Conservation (phyloP, 2,888 invertebrate species). For the Ophion ellenae region DNA sequence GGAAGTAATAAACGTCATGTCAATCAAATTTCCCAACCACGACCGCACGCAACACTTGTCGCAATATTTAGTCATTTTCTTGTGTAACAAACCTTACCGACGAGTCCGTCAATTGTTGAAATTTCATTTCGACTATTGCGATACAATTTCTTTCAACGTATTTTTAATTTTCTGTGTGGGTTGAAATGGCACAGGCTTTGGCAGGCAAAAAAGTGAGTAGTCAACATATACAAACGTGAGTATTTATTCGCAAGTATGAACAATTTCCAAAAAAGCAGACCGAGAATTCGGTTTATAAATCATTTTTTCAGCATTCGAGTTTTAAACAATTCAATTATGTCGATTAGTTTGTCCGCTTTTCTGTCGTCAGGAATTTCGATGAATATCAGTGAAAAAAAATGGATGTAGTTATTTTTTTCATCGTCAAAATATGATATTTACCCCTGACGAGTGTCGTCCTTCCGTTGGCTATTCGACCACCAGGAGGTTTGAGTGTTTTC, state of each 20-base stretch:
- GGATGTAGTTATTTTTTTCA: neutral
- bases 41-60: too few relatives aligned
- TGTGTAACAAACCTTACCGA: too few relatives aligned
- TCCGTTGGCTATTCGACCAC: neutral
- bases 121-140: neutral
- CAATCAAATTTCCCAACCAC: too few relatives aligned
- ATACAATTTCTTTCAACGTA: neutral
- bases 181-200: neutral
- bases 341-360: neutral
- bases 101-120: neutral
- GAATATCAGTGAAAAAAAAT: neutral
- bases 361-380: neutral
- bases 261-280: neutral
- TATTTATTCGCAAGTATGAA: slow-evolving; percentile 9
- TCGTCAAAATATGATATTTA: neutral
- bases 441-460: neutral
- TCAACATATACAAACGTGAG: slow-evolving; percentile 17
- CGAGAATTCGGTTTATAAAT: neutral
- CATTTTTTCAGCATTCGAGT: neutral
- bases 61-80: too few relatives aligned
- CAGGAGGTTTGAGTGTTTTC: slow-evolving; percentile 24
- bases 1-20: too few relatives aligned
- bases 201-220: neutral
- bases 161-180: neutral
- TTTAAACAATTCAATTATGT: too few relatives aligned